Conservation (phyloP, 2,113 vertebrate genomes). For the Arothron firmamentum region DNA sequence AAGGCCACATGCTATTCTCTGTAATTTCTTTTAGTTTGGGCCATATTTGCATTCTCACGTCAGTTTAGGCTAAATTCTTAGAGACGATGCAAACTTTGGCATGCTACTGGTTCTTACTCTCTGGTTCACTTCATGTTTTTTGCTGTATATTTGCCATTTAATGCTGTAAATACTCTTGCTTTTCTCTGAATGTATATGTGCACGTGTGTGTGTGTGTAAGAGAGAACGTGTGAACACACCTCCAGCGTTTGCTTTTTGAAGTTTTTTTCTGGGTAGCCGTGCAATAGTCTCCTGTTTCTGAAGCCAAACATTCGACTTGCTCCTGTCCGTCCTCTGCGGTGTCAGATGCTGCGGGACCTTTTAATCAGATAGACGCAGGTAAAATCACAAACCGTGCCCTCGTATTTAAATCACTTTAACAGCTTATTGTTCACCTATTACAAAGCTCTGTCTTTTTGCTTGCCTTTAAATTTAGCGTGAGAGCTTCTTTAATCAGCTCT, state of each 20-base stretch:
- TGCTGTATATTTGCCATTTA: constrained; percentile 66
- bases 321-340: no score
- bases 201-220: not conserved
- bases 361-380: constrained; percentile 36
- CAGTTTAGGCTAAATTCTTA: constrained; percentile 50
- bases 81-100: constrained; percentile 73
- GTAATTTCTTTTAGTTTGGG: constrained; percentile 50
- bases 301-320: constrained; percentile 55
- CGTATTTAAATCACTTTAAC: constrained; percentile 37
- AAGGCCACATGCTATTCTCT: constrained; percentile 30
- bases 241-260: constrained; percentile 67
- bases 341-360: constrained; percentile 36
- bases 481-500: constrained; percentile 29
- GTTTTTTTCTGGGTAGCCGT: constrained; percentile 73
- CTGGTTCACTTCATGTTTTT: constrained; percentile 36
- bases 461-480: constrained; percentile 63
- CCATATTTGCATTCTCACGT: constrained; percentile 54
- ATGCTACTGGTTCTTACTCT: constrained; percentile 60
- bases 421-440: constrained; percentile 29
- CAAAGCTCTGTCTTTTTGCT: constrained; percentile 58
- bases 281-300: constrained; percentile 71
- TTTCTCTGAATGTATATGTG: constrained; percentile 22
- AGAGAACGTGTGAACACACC: constrained; percentile 35
- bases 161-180: constrained; percentile 66
- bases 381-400: constrained; percentile 47